Evolutionary conservation across 2,797 vertebrate species (phyloP).

Genomic region (Oryzias dopingdopingensis): DNA sequence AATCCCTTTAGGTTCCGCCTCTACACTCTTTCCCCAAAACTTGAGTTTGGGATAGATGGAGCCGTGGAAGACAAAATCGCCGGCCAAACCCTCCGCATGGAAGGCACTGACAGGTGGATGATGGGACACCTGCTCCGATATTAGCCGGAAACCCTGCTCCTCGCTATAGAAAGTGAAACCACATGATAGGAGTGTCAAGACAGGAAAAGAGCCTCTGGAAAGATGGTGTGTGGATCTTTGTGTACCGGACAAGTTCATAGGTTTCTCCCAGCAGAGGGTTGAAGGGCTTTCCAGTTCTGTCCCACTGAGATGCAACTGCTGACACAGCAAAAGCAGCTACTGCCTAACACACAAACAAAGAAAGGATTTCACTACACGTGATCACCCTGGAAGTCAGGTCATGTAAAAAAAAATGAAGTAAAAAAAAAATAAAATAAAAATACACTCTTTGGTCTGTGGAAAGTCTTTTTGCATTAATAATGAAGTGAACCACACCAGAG

Average conservation of each 20-base stretch:
- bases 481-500: too few relatives aligned
- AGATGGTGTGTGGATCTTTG: slow-evolving; percentile 5
- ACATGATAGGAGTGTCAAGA: background rate
- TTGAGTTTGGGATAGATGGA: slow-evolving; percentile 98
- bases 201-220: background rate
- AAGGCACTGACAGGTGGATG: slow-evolving; percentile 96
- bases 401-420: too few relatives aligned
- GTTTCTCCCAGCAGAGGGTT: slow-evolving; percentile 97
- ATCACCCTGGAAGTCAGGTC: too few relatives aligned
- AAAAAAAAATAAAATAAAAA: too few relatives aligned
- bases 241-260: slow-evolving; percentile 90
- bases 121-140: slow-evolving; percentile 97
- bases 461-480: too few relatives aligned
- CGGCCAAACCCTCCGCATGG: slow-evolving; percentile 88
- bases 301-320: slow-evolving; percentile 97
- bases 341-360: slow-evolving; percentile 66
- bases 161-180: slow-evolving; percentile 73
- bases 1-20: slow-evolving; percentile 93
- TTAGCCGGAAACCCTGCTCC: slow-evolving; percentile 89
- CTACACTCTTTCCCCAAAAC: slow-evolving; percentile 98
- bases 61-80: slow-evolving; percentile 93
- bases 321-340: slow-evolving; percentile 97
- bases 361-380: background rate
- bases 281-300: slow-evolving; percentile 97
- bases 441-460: too few relatives aligned